phyloP scores from a whole-genome alignment of 2,888 invertebrate species.

The Dermolepida albohirtum region DNA sequence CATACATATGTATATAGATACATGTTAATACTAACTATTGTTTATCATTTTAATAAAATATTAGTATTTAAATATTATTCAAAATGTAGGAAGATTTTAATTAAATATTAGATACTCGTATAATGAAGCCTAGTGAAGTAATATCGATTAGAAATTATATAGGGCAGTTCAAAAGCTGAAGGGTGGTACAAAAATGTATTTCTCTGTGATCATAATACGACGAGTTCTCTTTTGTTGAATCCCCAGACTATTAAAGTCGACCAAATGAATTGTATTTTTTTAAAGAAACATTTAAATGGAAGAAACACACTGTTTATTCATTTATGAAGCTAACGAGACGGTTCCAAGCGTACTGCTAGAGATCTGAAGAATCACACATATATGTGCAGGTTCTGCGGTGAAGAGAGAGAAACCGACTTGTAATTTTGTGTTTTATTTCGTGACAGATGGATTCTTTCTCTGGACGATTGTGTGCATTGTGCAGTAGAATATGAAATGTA shows the following conservation, averaged over 20 bases:
- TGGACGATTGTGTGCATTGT: constrained; percentile 61
- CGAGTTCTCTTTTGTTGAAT: constrained; percentile 49
- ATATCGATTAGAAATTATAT: constrained; percentile 48
- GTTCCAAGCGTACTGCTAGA: not conserved
- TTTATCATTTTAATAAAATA: too few species aligned
- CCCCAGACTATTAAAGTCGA: constrained; percentile 50
- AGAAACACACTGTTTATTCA: constrained; percentile 29
- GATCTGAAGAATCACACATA: constrained; percentile 16
- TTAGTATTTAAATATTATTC: too few species aligned
- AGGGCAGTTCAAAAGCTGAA: constrained; percentile 46
- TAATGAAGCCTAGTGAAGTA: constrained; percentile 4
- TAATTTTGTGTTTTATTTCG: constrained; percentile 35
- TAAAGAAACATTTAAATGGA: constrained; percentile 30
- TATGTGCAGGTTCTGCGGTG: not conserved
- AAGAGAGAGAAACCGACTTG: constrained; percentile 13
- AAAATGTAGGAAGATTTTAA: not conserved
- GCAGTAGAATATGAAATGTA: constrained; percentile 65
- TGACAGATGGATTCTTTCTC: constrained; percentile 46
- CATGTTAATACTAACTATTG: too few species aligned
- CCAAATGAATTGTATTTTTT: constrained; percentile 44
- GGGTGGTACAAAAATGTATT: constrained; percentile 48
- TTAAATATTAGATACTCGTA: constrained; percentile 9
- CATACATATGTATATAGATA: too few species aligned
- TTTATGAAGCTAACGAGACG: constrained; percentile 23
- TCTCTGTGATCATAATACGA: constrained; percentile 46